Conservation (phyloP, 2,888 invertebrate species). For the Epinotia demarniana region DNA sequence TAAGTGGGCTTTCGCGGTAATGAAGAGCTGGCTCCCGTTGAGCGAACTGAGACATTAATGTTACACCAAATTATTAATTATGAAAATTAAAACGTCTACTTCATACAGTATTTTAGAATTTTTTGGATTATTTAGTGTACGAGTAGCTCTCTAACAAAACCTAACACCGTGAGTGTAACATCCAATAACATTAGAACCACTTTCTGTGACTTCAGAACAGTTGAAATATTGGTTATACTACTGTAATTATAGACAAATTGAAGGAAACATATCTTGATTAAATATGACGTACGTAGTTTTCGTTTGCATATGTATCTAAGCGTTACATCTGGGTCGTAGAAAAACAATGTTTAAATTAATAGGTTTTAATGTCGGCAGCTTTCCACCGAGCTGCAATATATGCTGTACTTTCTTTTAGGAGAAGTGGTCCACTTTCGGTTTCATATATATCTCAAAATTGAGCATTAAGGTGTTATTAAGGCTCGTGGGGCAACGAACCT, state of each 20-base stretch:
- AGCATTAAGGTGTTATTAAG: constrained; percentile 51
- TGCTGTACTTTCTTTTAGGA: constrained; percentile 57
- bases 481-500: constrained; percentile 67
- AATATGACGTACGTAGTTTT: constrained; percentile 18
- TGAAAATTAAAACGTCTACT: constrained; percentile 45
- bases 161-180: too few species aligned
- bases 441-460: constrained; percentile 60
- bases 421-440: constrained; percentile 66
- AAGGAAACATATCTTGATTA: constrained; percentile 31
- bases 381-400: constrained; percentile 50
- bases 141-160: too few species aligned
- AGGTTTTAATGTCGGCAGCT: constrained; percentile 57
- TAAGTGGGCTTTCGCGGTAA: constrained; percentile 1
- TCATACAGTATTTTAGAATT: constrained; percentile 1
- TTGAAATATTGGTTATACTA: constrained; percentile 9
- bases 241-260: constrained; percentile 27
- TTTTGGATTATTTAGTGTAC: too few species aligned
- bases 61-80: constrained; percentile 46
- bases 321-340: constrained; percentile 48
- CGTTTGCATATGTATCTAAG: constrained; percentile 45
- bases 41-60: constrained; percentile 41
- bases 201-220: background rate
- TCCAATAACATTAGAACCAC: background rate
- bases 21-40: constrained; percentile 13
- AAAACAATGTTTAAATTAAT: constrained; percentile 57